Evolutionary conservation across 2,113 vertebrate genomes (phyloP).

Genomic region (Isurus oxyrinchus): DNA sequence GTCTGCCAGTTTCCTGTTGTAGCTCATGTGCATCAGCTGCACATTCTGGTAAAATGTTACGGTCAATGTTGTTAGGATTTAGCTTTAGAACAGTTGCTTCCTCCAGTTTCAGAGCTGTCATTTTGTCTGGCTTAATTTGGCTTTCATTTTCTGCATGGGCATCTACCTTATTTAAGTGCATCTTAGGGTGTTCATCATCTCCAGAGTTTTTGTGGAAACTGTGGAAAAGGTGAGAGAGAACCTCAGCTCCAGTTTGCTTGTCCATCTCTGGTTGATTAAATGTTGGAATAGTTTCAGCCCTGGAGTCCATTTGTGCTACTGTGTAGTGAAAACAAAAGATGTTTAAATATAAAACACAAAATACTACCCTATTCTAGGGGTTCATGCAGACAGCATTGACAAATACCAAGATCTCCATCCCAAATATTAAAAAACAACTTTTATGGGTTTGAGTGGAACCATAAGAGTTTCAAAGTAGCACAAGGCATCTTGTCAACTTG

Average conservation of each 20-base stretch:
- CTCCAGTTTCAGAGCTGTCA: background rate
- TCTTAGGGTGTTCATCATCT: background rate
- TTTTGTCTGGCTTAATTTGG: background rate
- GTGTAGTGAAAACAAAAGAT: constrained; percentile 28
- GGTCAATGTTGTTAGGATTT: background rate
- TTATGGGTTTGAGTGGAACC: background rate
- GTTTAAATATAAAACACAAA: background rate
- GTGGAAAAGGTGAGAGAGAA: background rate
- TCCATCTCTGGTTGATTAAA: background rate
- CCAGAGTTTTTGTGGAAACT: background rate
- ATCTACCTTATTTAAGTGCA: background rate
- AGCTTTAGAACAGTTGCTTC: background rate
- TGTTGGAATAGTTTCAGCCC: background rate
- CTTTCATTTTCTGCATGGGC: background rate
- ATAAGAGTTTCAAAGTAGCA: background rate
- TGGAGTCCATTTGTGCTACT: background rate
- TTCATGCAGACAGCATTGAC: background rate
- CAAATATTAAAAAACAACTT: background rate
- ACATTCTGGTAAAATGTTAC: background rate
- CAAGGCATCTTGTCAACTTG: background rate
- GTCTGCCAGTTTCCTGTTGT: background rate
- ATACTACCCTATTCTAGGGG: too few species aligned
- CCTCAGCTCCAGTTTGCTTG: background rate
- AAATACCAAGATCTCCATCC: background rate
- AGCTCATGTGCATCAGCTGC: background rate